Conservation (phyloP, 2,797 vertebrate genomes). For the Lithobates pipiens region DNA sequence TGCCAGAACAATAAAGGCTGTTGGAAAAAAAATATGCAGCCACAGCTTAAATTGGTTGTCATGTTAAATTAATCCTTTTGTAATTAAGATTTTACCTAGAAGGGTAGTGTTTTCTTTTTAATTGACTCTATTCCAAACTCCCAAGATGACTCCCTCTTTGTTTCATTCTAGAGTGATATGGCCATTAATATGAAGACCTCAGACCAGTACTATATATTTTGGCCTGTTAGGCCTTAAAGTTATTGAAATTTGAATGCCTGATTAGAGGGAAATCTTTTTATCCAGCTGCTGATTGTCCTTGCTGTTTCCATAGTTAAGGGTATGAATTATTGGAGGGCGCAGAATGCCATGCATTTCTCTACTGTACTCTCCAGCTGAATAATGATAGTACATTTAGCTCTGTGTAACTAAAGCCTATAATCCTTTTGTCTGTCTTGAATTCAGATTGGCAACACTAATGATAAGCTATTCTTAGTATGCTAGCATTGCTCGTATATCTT, state of each 20-base stretch:
- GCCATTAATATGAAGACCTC: constrained; percentile 50
- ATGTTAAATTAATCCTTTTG: constrained; percentile 22
- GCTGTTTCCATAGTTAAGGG: constrained; percentile 53
- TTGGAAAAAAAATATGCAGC: constrained; percentile 46
- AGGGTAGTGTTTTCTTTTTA: constrained; percentile 22
- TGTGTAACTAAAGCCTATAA: constrained; percentile 59
- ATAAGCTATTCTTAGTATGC: constrained; percentile 51
- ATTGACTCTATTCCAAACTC: constrained; percentile 22
- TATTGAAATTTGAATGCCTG: constrained; percentile 38
- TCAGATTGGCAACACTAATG: constrained; percentile 58
- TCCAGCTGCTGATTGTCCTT: constrained; percentile 41
- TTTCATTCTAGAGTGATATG: constrained; percentile 34
- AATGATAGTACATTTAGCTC: constrained; percentile 57
- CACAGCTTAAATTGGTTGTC: constrained; percentile 1
- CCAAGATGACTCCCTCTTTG: neutral
- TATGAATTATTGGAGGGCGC: constrained; percentile 43
- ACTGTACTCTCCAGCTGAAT: constrained; percentile 57
- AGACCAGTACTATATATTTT: constrained; percentile 45
- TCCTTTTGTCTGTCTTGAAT: constrained; percentile 58
- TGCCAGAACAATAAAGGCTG: constrained; percentile 41
- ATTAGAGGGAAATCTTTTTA: constrained; percentile 36
- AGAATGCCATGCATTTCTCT: constrained; percentile 36
- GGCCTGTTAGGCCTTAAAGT: constrained; percentile 46
- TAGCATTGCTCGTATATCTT: constrained; percentile 51
- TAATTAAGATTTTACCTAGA: constrained; percentile 23